Evolutionary conservation across 2,797 vertebrate genomes (phyloP).

Genomic region (Syncerus caffer): DNA sequence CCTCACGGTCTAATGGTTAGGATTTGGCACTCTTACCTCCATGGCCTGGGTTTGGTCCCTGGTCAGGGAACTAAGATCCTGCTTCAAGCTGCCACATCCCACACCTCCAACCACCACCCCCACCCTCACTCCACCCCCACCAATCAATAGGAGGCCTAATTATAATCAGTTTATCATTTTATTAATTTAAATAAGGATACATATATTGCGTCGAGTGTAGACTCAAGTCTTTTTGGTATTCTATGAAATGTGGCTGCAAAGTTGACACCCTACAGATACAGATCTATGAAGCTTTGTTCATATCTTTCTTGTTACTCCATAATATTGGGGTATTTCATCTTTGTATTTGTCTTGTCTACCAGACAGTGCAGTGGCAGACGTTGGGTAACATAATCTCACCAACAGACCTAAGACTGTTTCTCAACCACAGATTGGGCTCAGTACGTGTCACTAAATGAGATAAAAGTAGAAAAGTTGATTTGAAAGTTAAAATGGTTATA

Average conservation of each 20-base stretch:
- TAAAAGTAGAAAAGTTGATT: background rate
- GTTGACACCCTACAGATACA: background rate
- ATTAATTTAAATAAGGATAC: conserved; percentile 1
- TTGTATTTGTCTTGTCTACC: background rate
- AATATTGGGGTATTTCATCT: background rate
- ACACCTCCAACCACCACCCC: background rate
- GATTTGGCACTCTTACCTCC: background rate
- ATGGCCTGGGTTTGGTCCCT: background rate
- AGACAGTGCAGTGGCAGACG: background rate
- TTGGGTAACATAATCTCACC: background rate
- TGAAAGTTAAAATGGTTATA: background rate
- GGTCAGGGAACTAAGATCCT: background rate
- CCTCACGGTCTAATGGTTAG: background rate
- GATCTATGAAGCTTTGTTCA: background rate
- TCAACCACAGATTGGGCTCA: background rate
- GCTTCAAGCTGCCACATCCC: background rate
- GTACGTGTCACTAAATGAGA: background rate
- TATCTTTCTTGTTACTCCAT: background rate
- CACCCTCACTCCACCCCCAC: fast-evolving
- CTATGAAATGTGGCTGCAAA: background rate
- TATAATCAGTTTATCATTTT: background rate
- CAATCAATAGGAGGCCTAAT: background rate
- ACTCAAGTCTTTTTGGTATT: background rate
- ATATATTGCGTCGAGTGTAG: background rate
- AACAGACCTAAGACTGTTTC: background rate